Evolutionary conservation across 2,113 vertebrate species (phyloP).

Genomic region (Holacanthus passer): DNA sequence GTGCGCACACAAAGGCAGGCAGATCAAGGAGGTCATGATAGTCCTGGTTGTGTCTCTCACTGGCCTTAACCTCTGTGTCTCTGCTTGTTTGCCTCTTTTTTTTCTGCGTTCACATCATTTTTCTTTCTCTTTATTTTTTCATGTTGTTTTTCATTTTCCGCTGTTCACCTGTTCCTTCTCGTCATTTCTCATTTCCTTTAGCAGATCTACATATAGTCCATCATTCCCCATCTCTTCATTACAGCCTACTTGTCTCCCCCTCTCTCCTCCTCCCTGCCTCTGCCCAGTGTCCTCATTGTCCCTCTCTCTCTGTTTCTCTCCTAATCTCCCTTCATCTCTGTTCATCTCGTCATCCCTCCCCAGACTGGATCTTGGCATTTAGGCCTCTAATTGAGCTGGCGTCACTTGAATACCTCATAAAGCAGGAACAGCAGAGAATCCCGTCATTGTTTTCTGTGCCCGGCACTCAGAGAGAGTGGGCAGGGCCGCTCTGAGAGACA

Average conservation of each 20-base stretch:
- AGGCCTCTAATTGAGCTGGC: conserved; percentile 75
- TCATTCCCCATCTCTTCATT: conserved; percentile 9
- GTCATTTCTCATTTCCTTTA: conserved; percentile 20
- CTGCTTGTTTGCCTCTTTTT: not conserved
- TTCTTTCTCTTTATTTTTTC: not conserved
- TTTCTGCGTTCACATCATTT: not conserved
- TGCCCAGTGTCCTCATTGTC: conserved; percentile 34
- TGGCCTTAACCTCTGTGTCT: not conserved
- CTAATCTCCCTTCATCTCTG: conserved; percentile 45
- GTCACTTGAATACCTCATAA: conserved; percentile 69
- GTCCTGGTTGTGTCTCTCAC: conserved; percentile 9
- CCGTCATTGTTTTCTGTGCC: conserved; percentile 69
- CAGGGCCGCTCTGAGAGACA: not conserved
- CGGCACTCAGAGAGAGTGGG: conserved; percentile 30
- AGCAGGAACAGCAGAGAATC: conserved; percentile 74
- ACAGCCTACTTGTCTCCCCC: conserved; percentile 1
- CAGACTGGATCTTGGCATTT: conserved; percentile 75
- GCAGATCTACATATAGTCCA: too few relatives aligned
- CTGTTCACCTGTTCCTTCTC: not conserved
- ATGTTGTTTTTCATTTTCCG: conserved; percentile 19
- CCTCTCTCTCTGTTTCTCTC: conserved; percentile 22
- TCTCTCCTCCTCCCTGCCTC: conserved; percentile 6
- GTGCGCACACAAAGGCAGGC: conserved; percentile 15
- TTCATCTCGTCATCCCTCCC: conserved; percentile 48
- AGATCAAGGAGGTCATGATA: conserved; percentile 29